Evolutionary conservation across 2,888 invertebrate genomes (phyloP), one percentile per base, ranked within the genome.

Genomic region (Cremastobaeus sp.): DNA sequence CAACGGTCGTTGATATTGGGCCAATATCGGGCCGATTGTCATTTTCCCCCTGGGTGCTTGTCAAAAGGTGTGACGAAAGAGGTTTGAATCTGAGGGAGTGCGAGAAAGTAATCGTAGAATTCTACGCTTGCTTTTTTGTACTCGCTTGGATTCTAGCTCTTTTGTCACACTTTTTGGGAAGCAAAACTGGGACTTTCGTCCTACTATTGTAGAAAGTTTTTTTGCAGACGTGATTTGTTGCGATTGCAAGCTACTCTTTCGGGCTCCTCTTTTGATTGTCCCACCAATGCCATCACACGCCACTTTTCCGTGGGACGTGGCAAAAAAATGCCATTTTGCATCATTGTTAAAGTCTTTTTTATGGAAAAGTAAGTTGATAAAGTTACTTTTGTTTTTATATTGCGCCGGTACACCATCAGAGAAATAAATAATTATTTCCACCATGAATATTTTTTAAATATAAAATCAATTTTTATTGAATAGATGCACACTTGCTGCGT

Each of bases 241-340:
- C 9, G 8, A 17, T 30, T 59, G 68, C 28, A 57, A 5, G 21
- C 66, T 66, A 8, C 39, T n/a, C 11, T 32, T 57, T 5, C 43
- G 57, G 2, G 57, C 57, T 57, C 45, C 45, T 11, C 45, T 32
- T 45, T 59, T 59, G 1, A 59, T 47, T 11, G 47, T 59, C 14
- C 59, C 47, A 28, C 59, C 37, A 15, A 59, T 47, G 6, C 45
- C 45, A 15, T 57, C 57, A 17, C 57, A 45, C 1, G 55, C 55
- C 18, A 28, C 55, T 57, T 57, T 60, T 11, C 60, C 60, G 15
- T 48, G 60, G n/a, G 48, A 60, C 1, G 48, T 39, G 5, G 43
- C 59, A 28, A 60, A 60, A 48, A 60, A 60, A n/a, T 60, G 47
- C 60, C 60, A 48, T 39, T 60, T 39, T 48, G 48, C 60, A 11